These are phyloP conservation scores for Leptocoma aspasia DNA, from an alignment of 2,113 vertebrate genomes.

Conservation along the genomic window DNA sequence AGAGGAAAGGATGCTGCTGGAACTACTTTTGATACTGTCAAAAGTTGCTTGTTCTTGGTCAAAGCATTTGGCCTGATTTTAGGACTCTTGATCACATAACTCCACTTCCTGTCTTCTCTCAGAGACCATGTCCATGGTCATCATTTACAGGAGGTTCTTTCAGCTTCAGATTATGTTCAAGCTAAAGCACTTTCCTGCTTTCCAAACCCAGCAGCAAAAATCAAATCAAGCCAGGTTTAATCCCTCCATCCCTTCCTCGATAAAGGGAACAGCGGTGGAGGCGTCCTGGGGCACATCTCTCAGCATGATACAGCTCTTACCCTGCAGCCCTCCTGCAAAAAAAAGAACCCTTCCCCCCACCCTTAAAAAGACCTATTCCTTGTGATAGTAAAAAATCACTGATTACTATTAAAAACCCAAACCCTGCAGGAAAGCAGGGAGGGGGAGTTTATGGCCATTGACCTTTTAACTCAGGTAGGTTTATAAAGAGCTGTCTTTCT, in stretches of 20 bases:
- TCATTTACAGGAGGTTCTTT: neutral
- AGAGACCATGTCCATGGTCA: neutral
- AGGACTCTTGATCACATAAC: neutral
- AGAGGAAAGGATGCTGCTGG: neutral
- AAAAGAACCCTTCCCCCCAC: neutral
- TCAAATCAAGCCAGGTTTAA: neutral
- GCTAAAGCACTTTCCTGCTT: neutral
- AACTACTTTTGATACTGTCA: neutral
- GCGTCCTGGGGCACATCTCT: neutral
- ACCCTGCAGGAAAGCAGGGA: conserved; percentile 40
- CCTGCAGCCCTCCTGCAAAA: neutral
- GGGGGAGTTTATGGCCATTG: conserved; percentile 53
- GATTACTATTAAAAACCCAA: conserved; percentile 54
- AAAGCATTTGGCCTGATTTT: neutral
- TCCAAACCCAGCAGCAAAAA: neutral
- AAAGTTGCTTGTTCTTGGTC: neutral
- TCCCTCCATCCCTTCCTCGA: neutral
- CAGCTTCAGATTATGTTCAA: neutral
- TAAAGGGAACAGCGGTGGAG: neutral
- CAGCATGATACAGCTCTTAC: neutral
- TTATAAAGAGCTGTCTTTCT: conserved; percentile 71
- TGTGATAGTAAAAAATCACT: conserved; percentile 1
- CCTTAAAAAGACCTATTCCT: conserved; percentile 10
- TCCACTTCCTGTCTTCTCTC: neutral
- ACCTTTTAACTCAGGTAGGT: conserved; percentile 68